phyloP scores from a whole-genome alignment of 2,797 vertebrate species.

The Echeneis naucrates region DNA sequence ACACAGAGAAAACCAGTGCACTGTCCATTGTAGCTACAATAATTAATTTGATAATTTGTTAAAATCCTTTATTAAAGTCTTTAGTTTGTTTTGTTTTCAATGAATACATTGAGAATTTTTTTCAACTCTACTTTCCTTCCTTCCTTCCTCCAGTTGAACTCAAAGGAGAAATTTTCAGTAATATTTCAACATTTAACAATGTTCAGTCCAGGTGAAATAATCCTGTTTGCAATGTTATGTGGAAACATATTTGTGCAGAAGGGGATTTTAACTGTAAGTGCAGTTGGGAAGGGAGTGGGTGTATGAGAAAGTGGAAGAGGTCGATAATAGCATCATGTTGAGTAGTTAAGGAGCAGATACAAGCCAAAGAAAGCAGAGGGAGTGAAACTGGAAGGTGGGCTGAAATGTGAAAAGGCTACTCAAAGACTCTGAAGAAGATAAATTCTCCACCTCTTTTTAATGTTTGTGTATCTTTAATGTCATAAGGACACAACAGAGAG shows the following conservation, averaged over 20 bases:
- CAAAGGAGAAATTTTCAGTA: not conserved
- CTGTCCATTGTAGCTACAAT: not conserved
- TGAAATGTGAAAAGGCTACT: constrained; percentile 17
- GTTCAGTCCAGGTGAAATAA: not conserved
- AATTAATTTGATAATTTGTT: not conserved
- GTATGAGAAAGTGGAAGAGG: constrained; percentile 1
- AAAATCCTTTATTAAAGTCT: not conserved
- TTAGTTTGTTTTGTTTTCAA: no score
- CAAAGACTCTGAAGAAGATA: constrained; percentile 10
- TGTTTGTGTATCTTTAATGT: constrained; percentile 9
- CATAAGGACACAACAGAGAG: not conserved
- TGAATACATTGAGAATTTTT: not conserved
- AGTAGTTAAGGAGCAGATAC: constrained; percentile 19
- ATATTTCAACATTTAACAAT: not conserved
- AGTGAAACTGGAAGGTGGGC: constrained; percentile 3
- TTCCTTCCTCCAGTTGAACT: not conserved
- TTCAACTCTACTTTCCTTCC: not conserved
- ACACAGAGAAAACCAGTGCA: not conserved
- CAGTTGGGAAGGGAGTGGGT: not conserved
- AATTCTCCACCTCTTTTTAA: not conserved
- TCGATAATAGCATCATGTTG: constrained; percentile 5
- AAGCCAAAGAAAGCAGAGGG: constrained; percentile 30
- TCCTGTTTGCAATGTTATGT: not conserved
- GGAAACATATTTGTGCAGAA: not conserved
- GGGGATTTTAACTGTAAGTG: not conserved